Evolutionary conservation across 1,140 invertebrate genomes (phyloP).

Genomic region (Halotydeus destructor): DNA sequence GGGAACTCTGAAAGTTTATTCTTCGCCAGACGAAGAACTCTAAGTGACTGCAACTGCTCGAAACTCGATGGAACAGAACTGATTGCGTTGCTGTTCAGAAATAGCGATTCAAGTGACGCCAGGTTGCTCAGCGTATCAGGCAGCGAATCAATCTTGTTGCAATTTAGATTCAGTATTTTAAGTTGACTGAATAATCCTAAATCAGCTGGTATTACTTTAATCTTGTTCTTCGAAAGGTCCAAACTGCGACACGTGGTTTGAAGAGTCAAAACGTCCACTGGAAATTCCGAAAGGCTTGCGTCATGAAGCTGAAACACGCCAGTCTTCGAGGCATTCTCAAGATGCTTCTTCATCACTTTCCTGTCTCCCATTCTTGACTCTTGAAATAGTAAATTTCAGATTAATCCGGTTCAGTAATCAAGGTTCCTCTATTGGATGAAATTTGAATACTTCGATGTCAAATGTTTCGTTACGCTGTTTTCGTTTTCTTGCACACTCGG

Average conservation of each 20-base stretch:
- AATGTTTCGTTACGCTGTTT: too few species aligned
- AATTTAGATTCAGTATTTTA: constrained; percentile 53
- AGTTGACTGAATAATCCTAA: constrained; percentile 55
- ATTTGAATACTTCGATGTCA: too few species aligned
- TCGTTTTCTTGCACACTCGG: too few species aligned
- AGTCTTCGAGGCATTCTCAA: constrained; percentile 78
- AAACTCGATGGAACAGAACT: constrained; percentile 26
- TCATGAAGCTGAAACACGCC: constrained; percentile 69
- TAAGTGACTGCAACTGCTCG: constrained; percentile 22
- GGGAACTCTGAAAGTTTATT: constrained; percentile 67
- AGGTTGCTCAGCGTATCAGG: constrained; percentile 51
- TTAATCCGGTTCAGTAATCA: too few species aligned
- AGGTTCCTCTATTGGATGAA: too few species aligned
- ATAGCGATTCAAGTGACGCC: constrained; percentile 60
- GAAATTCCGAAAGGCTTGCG: constrained; percentile 45
- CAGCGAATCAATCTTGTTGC: constrained; percentile 32
- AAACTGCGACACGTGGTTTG: constrained; percentile 52
- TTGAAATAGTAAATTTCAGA: too few species aligned
- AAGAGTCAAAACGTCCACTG: constrained; percentile 26
- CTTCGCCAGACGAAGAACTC: constrained; percentile 34
- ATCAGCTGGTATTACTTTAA: constrained; percentile 41
- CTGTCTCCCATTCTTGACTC: too few species aligned
- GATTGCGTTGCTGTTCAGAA: constrained; percentile 43
- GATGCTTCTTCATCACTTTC: constrained; percentile 50
- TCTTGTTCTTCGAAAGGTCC: constrained; percentile 76